Evolutionary conservation across 2,113 vertebrate genomes (phyloP).

Genomic region (Rhinolophus sinicus): DNA sequence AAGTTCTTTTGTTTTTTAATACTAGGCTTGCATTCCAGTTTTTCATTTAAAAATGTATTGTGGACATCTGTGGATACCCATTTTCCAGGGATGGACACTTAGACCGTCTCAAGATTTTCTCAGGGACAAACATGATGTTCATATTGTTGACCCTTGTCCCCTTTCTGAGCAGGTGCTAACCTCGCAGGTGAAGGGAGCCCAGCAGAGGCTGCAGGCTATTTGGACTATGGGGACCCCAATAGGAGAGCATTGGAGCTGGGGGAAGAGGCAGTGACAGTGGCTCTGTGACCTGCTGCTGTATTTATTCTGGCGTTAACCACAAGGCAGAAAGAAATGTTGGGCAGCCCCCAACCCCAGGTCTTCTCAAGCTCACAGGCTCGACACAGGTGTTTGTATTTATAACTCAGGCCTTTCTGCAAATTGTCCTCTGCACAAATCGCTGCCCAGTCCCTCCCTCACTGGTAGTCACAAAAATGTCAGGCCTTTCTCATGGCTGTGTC

Average conservation of each 20-base stretch:
- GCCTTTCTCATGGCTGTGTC: not conserved
- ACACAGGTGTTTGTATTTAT: too few species aligned
- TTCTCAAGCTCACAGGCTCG: not conserved
- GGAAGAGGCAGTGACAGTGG: not conserved
- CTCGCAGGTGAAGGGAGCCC: not conserved
- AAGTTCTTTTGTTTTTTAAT: not conserved
- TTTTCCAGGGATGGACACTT: not conserved
- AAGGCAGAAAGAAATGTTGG: not conserved
- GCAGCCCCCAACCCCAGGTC: not conserved
- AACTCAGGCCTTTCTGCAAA: not conserved
- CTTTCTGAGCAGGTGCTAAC: not conserved
- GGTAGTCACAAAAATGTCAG: not conserved
- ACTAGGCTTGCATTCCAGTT: not conserved
- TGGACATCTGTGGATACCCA: not conserved
- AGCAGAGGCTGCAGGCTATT: not conserved
- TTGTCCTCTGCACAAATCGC: not conserved
- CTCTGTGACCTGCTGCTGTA: not conserved
- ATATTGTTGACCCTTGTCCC: too few species aligned
- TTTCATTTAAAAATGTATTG: not conserved
- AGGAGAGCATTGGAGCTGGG: too few species aligned
- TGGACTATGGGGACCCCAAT: not conserved
- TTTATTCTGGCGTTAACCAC: not conserved
- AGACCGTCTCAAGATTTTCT: not conserved
- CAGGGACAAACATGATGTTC: not conserved
- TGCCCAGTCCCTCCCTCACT: not conserved